Base-by-base conservation (phyloP, 1,140 invertebrate genomes). In the Pseudomyrmex sp. region DNA sequence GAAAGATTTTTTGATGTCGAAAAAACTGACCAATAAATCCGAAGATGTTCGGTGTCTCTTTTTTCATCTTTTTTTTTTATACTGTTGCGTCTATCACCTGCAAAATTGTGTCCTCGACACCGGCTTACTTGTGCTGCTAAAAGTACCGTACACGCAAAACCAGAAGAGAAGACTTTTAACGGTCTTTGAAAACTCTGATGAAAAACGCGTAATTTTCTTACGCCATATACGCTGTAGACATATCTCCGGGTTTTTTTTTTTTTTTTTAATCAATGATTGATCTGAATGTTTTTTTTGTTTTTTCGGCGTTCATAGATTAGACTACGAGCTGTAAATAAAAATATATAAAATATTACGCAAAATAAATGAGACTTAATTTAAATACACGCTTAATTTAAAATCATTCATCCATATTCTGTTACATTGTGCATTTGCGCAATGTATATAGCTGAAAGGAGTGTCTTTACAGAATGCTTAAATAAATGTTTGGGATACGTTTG, bases 1-100 rank as follows among this genome's bases (percentile, higher is more conserved):
- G 12, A 20, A 50, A 13, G 15, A 68, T 56, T 56, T 18, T 68
- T 68, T 13, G 75, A 7, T 23, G 2, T 77, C 48, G 35, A 35
- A 35, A 35, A 26, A 35, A 35, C 35, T 35, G 5, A 35, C 5
- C 35, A 35, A 35, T 35, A 35, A 91, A 79, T 86, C 86, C 86
- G 85, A 91, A 88, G 75, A 83, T 87, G 59, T 35, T 85, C 58
- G 26, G 26, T 35, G 50, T 56, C 20, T 85, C 10, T n/a, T 84
- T 82, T 84, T 88, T 69, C 75, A 70, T 68, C 35, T 74, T 79
- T 87, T 18, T 18, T 18, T 75, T 54, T 66, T 13, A 69, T 72
- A 35, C 48, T 26, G 44, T 83, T 70, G 73, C 70, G 58, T 69
- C 69, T 69, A 62, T 80, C 50, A 50, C 58, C 56, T 35, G 35